phyloP scores from a whole-genome alignment of 2,797 vertebrate genomes.

The Alauda arvensis region DNA sequence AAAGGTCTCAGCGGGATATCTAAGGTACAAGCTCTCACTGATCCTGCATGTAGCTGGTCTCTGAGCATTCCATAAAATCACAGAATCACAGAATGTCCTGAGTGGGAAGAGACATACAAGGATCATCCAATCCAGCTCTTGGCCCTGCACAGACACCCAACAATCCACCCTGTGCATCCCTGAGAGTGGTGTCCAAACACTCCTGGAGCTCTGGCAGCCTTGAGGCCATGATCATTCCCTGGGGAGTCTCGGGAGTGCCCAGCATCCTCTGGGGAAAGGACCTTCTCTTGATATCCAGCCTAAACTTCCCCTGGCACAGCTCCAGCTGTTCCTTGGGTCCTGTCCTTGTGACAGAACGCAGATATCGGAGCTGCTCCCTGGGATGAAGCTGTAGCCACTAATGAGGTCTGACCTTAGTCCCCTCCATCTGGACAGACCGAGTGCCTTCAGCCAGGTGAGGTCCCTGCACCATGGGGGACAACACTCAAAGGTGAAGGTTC shows the following conservation, averaged over 20 bases:
- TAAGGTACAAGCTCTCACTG: not conserved
- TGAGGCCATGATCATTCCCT: rapidly evolving
- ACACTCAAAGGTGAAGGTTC: not conserved
- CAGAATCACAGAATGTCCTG: not conserved
- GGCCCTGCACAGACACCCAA: not conserved
- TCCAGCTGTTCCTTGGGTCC: not conserved
- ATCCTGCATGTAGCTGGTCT: not conserved
- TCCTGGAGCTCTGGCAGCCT: not conserved
- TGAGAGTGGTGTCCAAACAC: rapidly evolving
- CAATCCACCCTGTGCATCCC: not conserved
- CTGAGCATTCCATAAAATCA: not conserved
- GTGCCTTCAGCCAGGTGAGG: not conserved
- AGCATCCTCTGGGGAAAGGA: not conserved
- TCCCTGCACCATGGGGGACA: not conserved
- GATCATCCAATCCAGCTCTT: rapidly evolving
- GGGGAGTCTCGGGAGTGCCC: not conserved
- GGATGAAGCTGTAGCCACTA: not conserved
- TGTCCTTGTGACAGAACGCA: not conserved
- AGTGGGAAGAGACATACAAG: not conserved
- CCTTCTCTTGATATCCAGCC: rapidly evolving
- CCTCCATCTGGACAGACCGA: not conserved
- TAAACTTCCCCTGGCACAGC: rapidly evolving
- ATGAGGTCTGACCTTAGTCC: not conserved
- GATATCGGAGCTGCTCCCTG: rapidly evolving
- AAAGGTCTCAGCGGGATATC: not conserved